phyloP scores from a whole-genome alignment of 2,113 vertebrate genomes.

The Actenoides hombroni region DNA sequence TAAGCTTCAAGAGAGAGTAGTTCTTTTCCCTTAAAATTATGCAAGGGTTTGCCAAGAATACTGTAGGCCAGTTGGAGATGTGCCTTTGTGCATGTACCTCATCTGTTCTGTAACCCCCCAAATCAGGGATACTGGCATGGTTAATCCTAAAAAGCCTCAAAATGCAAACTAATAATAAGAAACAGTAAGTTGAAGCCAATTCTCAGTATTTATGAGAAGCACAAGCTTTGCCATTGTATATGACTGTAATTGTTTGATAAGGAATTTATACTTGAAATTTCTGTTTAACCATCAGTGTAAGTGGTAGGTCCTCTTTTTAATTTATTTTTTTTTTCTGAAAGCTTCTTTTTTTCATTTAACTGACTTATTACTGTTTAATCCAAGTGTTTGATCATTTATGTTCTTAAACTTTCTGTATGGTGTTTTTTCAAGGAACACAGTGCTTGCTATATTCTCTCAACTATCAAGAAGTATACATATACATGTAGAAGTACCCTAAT shows the following conservation, averaged over 20 bases:
- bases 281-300: background rate
- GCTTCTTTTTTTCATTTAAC: background rate
- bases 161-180: background rate
- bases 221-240: background rate
- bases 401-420: background rate
- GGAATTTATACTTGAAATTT: background rate
- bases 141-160: background rate
- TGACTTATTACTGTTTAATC: background rate
- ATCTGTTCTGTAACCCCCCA: background rate
- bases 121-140: background rate
- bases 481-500: background rate
- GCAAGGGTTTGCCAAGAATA: background rate
- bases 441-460: background rate
- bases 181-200: background rate
- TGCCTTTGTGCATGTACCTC: background rate
- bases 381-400: background rate
- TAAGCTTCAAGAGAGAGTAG: background rate
- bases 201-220: background rate
- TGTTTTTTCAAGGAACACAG: background rate
- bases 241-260: background rate
- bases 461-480: background rate
- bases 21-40: background rate
- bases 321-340: background rate
- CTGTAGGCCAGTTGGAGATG: background rate
- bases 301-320: background rate